These are phyloP conservation scores for Nymphalis c-album DNA, from an alignment of 2,888 invertebrate genomes.

Conservation along the genomic window DNA sequence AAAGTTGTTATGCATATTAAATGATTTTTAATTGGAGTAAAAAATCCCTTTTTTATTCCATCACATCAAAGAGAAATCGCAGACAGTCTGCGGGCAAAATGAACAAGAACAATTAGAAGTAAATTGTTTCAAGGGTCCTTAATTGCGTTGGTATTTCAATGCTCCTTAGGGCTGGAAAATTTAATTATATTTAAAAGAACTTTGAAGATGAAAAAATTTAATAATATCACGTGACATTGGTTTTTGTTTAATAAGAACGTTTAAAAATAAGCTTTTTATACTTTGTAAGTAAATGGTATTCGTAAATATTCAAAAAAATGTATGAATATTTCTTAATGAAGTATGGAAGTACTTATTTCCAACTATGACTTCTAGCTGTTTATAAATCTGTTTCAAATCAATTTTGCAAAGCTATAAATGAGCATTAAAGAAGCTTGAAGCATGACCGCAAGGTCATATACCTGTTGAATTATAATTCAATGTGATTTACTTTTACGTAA, in stretches of 20 bases:
- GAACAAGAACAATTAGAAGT: conserved; percentile 40
- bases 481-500: no score
- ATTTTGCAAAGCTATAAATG: conserved; percentile 8
- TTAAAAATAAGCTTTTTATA: neutral
- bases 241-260: neutral
- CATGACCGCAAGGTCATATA: conserved; percentile 3
- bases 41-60: conserved; percentile 22
- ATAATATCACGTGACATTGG: neutral
- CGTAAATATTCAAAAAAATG: neutral
- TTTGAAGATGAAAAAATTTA: conserved; percentile 23
- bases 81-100: conserved; percentile 39
- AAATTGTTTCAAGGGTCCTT: conserved; percentile 40
- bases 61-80: conserved; percentile 38
- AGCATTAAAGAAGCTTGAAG: conserved; percentile 4
- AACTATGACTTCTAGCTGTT: neutral
- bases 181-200: conserved; percentile 32
- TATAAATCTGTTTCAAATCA: conserved; percentile 2
- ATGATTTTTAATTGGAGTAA: conserved; percentile 12
- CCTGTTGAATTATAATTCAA: neutral
- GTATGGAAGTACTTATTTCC: neutral
- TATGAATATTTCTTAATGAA: neutral
- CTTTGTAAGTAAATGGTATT: neutral
- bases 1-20: conserved; percentile 5
- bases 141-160: conserved; percentile 41
- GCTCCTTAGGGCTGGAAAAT: conserved; percentile 36